phyloP scores from a whole-genome alignment of 2,888 invertebrate genomes.

The Drosophila testacea region DNA sequence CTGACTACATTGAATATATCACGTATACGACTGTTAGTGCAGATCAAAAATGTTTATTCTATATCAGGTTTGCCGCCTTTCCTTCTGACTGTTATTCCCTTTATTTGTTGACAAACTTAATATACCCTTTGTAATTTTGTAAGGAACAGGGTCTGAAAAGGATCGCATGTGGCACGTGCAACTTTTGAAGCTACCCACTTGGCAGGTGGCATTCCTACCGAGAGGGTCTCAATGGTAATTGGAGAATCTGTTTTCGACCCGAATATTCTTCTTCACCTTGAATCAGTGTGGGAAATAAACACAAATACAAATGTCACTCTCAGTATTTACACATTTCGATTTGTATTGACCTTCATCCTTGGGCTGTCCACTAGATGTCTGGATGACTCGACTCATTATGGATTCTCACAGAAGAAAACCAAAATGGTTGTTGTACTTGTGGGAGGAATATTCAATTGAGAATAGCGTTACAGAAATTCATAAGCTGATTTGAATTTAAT shows the following conservation, averaged over 20 bases:
- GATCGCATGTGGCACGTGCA: conserved; percentile 26
- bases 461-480: conserved; percentile 42
- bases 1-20: too few species aligned
- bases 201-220: background rate
- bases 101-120: too few species aligned
- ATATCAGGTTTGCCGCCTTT: too few species aligned
- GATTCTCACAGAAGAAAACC: background rate
- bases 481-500: conserved; percentile 74
- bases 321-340: background rate
- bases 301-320: conserved; percentile 4
- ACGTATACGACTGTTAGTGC: too few species aligned
- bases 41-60: too few species aligned
- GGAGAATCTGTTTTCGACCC: conserved; percentile 3
- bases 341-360: background rate
- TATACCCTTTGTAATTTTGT: too few species aligned
- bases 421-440: conserved; percentile 10
- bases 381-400: conserved; percentile 15
- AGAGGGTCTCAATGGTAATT: conserved; percentile 7
- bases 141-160: conserved; percentile 16
- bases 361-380: background rate
- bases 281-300: conserved; percentile 1
- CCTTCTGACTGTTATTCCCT: too few species aligned
- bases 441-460: conserved; percentile 33
- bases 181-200: background rate
- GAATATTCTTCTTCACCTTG: background rate